Percentiles rank a stretch among this genome's conserved stretches.
phyloP scores from a whole-genome alignment of 2,113 vertebrate species.

The Eptesicus fuscus region DNA sequence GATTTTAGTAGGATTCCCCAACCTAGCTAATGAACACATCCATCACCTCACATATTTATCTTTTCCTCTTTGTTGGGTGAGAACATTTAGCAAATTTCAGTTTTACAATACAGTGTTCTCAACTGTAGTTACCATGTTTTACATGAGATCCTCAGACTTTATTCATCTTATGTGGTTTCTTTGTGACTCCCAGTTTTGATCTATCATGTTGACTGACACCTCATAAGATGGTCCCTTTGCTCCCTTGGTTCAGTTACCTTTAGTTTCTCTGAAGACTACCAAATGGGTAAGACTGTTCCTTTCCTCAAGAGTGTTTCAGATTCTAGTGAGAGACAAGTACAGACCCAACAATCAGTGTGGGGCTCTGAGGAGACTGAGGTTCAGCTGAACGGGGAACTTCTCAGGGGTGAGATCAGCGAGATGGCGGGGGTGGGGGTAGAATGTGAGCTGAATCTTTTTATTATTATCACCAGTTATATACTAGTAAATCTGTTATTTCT shows the following conservation, averaged over 20 bases:
- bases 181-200: neutral
- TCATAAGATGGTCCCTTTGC: neutral
- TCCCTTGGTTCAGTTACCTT: neutral
- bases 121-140: neutral
- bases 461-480: neutral
- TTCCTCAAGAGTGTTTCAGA: neutral
- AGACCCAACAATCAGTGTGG: neutral
- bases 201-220: neutral
- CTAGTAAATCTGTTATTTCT: constrained; percentile 4
- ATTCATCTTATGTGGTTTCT: neutral
- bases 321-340: neutral
- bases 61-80: neutral
- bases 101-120: neutral
- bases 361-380: neutral
- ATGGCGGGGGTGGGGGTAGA: neutral
- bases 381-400: no score
- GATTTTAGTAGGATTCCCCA: neutral
- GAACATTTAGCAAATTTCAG: neutral
- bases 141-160: neutral
- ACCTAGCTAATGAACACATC: neutral
- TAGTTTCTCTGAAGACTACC: neutral
- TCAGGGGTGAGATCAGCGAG: neutral
- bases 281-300: neutral
- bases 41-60: neutral
- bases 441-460: neutral